Percentiles rank a stretch among this genome's conserved stretches.
phyloP scores from a whole-genome alignment of 2,797 vertebrate species.

The Sphenopsis melanotis region DNA sequence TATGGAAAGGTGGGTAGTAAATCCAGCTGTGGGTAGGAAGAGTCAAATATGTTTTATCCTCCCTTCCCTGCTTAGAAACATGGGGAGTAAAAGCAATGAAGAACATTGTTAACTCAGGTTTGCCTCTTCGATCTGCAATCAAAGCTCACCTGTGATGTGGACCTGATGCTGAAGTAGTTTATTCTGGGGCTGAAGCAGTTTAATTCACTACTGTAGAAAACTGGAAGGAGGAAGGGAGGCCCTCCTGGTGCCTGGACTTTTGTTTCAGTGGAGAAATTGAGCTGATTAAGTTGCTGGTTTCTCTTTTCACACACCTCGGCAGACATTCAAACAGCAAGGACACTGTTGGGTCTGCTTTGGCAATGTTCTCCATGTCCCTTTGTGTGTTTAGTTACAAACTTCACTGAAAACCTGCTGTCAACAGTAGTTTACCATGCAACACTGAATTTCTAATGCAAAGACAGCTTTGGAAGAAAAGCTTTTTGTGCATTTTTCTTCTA shows the following conservation, averaged over 20 bases:
- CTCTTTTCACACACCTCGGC: neutral
- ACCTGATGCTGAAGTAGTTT: fast-evolving
- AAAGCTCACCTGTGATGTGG: neutral
- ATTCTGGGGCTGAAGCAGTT: neutral
- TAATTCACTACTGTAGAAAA: neutral
- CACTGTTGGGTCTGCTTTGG: neutral
- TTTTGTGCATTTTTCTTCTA: neutral
- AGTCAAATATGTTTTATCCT: neutral
- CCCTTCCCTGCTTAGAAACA: neutral
- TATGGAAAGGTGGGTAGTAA: neutral
- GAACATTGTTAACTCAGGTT: neutral
- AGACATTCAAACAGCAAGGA: neutral
- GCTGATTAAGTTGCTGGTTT: neutral
- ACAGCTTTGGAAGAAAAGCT: neutral
- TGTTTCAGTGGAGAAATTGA: neutral
- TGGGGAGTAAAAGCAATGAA: neutral
- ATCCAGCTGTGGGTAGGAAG: neutral
- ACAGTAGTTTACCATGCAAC: neutral
- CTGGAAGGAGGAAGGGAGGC: neutral
- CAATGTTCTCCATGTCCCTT: neutral
- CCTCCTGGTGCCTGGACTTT: neutral
- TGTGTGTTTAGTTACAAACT: neutral
- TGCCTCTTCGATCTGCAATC: neutral
- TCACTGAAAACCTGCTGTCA: neutral
- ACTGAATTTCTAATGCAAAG: neutral